A percentile compares a stretch with the other conserved stretches of the same genome.
Conservation (phyloP, 1,140 invertebrate species). For the Wasmannia auropunctata region DNA sequence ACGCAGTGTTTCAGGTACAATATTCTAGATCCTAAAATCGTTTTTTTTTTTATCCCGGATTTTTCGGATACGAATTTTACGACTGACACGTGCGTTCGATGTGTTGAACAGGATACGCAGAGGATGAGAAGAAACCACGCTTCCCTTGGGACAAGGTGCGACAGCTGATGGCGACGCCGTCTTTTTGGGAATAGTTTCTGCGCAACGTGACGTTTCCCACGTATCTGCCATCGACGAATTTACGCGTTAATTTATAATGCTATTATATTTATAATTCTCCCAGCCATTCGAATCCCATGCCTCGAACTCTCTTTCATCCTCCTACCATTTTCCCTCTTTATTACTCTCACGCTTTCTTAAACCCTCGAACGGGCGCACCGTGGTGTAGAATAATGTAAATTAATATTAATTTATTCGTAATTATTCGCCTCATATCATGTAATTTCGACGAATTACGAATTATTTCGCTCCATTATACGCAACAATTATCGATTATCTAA, state of each 20-base stretch:
- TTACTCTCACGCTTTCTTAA: slow-evolving; percentile 21
- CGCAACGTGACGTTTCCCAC: background rate
- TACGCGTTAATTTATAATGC: slow-evolving; percentile 49
- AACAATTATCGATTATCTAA: background rate
- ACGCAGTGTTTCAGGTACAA: slow-evolving; percentile 83
- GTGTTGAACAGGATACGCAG: background rate
- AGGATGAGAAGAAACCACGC: slow-evolving; percentile 83
- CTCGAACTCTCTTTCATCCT: slow-evolving; percentile 24
- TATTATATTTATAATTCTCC: slow-evolving; percentile 50
- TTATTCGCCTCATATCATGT: background rate
- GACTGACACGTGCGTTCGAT: background rate
- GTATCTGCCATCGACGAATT: slow-evolving; percentile 37
- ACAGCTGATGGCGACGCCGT: slow-evolving; percentile 87
- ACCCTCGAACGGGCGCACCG: background rate
- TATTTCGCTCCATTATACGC: background rate
- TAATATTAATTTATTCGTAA: background rate
- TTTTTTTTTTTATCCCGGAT: background rate
- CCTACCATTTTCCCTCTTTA: slow-evolving; percentile 20
- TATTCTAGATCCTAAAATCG: background rate
- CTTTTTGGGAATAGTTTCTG: slow-evolving; percentile 87
- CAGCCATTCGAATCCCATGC: background rate
- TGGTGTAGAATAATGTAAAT: background rate
- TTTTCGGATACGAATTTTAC: slow-evolving; percentile 1
- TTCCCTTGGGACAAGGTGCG: slow-evolving; percentile 91
- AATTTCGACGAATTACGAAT: background rate